Evolutionary conservation across 2,888 invertebrate genomes (phyloP).

Genomic region (Eudemis profundana): DNA sequence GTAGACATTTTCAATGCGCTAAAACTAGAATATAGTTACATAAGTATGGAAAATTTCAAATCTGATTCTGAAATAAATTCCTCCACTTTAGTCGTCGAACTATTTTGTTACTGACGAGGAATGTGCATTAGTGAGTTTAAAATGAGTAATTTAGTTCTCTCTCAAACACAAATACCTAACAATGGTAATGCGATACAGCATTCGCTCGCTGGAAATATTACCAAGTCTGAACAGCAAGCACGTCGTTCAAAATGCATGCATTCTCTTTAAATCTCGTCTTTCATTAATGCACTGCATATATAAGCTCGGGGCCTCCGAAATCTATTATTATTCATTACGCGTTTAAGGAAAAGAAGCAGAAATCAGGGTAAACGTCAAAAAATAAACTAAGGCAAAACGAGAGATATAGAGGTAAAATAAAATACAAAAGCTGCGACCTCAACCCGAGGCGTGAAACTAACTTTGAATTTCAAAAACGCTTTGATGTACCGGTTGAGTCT

Average conservation of each 20-base stretch:
- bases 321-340: constrained; percentile 35
- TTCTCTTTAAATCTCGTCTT: constrained; percentile 34
- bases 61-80: no score
- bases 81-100: no score
- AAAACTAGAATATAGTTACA: no score
- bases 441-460: constrained; percentile 55
- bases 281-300: constrained; percentile 23
- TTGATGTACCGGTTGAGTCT: constrained; percentile 59
- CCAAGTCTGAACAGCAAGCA: constrained; percentile 34
- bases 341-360: constrained; percentile 40
- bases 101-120: no score
- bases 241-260: constrained; percentile 37
- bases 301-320: constrained; percentile 7
- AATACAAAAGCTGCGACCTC: constrained; percentile 50
- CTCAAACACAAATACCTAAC: not conserved
- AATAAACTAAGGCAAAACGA: constrained; percentile 46
- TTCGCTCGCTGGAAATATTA: constrained; percentile 22
- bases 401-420: constrained; percentile 48
- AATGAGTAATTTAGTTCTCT: not conserved
- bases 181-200: constrained; percentile 24
- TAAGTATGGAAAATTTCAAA: no score
- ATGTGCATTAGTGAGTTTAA: not conserved
- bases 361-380: constrained; percentile 45
- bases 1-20: no score
- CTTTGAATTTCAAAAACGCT: constrained; percentile 63